These are phyloP conservation scores for Acrocyrtus sp. DNA, from an alignment of 2,888 invertebrate species.

Conservation along the genomic window DNA sequence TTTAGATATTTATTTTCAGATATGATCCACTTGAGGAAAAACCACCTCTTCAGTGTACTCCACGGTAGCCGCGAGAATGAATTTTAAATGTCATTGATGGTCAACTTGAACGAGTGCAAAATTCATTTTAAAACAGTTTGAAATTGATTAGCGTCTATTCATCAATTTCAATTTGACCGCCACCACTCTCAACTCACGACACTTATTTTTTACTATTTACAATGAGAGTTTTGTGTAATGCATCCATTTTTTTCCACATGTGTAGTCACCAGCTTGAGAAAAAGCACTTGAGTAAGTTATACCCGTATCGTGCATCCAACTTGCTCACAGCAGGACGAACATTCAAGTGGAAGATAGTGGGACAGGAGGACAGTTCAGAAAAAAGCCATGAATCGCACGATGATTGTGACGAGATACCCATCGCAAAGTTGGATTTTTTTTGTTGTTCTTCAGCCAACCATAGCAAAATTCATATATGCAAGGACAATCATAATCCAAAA, in stretches of 20 bases:
- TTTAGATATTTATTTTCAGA: too few relatives aligned
- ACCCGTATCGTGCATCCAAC: too few relatives aligned
- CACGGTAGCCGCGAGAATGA: neutral
- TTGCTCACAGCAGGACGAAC: neutral
- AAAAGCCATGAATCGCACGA: neutral
- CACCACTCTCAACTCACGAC: neutral
- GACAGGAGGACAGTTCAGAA: too few relatives aligned
- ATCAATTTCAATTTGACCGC: neutral
- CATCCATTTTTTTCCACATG: slow-evolving; percentile 12
- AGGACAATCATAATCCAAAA: slow-evolving; percentile 8
- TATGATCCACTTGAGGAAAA: too few relatives aligned
- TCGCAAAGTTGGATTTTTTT: neutral
- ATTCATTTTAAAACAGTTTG: neutral
- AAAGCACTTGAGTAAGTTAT: too few relatives aligned
- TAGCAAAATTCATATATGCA: slow-evolving; percentile 6
- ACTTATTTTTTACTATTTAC: neutral
- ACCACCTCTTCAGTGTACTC: too few relatives aligned
- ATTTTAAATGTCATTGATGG: slow-evolving; percentile 25
- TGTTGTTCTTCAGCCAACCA: neutral
- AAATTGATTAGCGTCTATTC: too few relatives aligned
- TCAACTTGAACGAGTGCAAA: slow-evolving; percentile 16
- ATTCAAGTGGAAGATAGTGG: too few relatives aligned
- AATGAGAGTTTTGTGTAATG: neutral
- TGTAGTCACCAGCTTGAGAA: slow-evolving; percentile 13
- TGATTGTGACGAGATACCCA: too few relatives aligned